Evolutionary conservation across 1,140 invertebrate species (phyloP).

Genomic region (Lepidostoma basale): DNA sequence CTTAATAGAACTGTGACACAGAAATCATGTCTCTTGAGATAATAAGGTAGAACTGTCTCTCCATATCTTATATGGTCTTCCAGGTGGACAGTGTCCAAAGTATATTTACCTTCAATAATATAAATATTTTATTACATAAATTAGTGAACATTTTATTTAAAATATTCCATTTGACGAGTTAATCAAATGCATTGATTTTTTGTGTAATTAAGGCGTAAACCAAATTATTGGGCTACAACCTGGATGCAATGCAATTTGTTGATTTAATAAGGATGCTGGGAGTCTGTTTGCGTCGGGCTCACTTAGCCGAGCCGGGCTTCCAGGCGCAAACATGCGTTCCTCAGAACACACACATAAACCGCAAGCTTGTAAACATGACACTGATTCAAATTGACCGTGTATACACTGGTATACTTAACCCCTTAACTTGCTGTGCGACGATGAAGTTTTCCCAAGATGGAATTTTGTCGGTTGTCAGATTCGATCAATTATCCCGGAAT

Average conservation of each 20-base stretch:
- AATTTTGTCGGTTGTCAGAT: too few species aligned
- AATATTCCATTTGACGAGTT: background rate
- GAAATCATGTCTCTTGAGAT: too few species aligned
- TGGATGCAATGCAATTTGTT: constrained; percentile 4
- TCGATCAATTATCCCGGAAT: too few species aligned
- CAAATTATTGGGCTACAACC: background rate
- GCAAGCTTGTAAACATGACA: background rate
- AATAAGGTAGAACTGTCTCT: too few species aligned
- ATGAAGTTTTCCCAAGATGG: too few species aligned
- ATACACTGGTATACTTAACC: too few species aligned
- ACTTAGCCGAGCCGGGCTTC: background rate
- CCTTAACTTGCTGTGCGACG: too few species aligned
- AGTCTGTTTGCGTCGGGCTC: background rate
- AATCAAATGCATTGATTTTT: background rate
- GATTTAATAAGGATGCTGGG: background rate
- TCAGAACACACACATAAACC: background rate
- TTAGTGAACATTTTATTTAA: background rate
- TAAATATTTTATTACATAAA: background rate
- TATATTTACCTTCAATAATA: background rate
- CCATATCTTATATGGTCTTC: background rate
- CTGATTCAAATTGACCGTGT: constrained; percentile 14
- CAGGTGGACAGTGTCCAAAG: background rate
- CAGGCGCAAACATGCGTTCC: background rate
- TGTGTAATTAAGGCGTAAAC: background rate
- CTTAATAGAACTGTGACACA: too few species aligned